phyloP scores from a whole-genome alignment of 2,113 vertebrate species.

The Myiopsitta monachus region DNA sequence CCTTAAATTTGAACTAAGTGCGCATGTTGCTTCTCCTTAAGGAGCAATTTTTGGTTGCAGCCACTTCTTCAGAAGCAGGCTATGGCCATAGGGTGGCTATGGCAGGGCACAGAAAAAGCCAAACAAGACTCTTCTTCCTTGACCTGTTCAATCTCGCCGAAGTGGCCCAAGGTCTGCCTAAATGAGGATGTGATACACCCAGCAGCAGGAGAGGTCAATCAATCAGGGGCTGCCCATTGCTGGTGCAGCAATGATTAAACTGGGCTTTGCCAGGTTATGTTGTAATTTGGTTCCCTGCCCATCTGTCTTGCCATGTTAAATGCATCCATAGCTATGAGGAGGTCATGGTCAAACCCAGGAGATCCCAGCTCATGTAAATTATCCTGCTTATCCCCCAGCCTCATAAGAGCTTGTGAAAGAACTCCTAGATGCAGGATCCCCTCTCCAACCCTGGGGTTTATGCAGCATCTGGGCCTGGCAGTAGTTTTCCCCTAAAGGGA shows the following conservation, averaged over 20 bases:
- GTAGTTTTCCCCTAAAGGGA: neutral
- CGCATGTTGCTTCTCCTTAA: neutral
- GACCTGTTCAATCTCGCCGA: rapidly evolving
- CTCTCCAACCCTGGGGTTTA: rapidly evolving
- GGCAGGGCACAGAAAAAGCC: neutral
- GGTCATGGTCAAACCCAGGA: neutral
- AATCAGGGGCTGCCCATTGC: neutral
- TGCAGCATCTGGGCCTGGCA: neutral
- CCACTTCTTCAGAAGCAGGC: neutral
- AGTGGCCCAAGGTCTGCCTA: neutral
- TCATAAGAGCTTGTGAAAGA: neutral
- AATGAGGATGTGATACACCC: neutral
- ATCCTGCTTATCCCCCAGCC: neutral
- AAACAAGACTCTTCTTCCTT: neutral
- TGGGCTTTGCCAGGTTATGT: neutral
- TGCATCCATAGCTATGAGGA: neutral
- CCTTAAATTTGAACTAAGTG: neutral
- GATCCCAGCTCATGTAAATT: neutral
- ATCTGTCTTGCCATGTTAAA: neutral
- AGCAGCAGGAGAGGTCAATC: neutral
- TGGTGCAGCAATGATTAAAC: rapidly evolving
- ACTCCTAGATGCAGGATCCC: neutral
- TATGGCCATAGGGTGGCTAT: rapidly evolving
- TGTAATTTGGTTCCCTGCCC: neutral
- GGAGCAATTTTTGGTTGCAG: neutral